Evolutionary conservation across 2,797 vertebrate species (phyloP).

Genomic region (Hylomyscus alleni): DNA sequence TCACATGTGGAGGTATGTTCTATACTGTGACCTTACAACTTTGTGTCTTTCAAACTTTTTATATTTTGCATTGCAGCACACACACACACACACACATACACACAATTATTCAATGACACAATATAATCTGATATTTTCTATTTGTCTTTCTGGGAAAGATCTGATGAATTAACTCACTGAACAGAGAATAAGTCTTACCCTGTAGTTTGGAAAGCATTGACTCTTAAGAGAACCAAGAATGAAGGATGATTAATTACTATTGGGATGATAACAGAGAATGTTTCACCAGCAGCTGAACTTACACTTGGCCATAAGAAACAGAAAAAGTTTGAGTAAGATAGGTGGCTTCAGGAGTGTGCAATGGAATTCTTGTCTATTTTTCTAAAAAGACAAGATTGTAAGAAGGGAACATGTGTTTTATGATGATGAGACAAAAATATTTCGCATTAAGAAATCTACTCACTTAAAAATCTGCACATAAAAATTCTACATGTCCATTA

Average conservation of each 20-base stretch:
- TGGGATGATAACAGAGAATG: background rate
- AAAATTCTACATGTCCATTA: background rate
- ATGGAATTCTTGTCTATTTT: background rate
- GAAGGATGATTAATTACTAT: background rate
- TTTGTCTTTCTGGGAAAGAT: conserved; percentile 21
- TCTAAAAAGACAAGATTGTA: background rate
- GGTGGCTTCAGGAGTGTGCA: background rate
- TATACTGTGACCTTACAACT: background rate
- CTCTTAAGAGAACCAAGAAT: background rate
- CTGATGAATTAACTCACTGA: background rate
- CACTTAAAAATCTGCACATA: background rate
- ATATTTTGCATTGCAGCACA: background rate
- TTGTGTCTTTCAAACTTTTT: background rate
- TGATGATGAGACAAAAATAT: conserved; percentile 41
- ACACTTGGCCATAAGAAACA: background rate
- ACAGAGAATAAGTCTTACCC: background rate
- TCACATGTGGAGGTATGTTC: background rate
- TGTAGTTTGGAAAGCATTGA: background rate
- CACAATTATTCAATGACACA: background rate
- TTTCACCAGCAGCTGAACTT: background rate
- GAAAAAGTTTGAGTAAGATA: background rate
- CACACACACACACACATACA: too few species aligned
- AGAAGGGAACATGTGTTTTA: background rate
- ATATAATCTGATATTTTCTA: background rate
- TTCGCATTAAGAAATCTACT: background rate